phyloP scores from a whole-genome alignment of 2,888 invertebrate genomes.

The Gandaritis pyraliata region DNA sequence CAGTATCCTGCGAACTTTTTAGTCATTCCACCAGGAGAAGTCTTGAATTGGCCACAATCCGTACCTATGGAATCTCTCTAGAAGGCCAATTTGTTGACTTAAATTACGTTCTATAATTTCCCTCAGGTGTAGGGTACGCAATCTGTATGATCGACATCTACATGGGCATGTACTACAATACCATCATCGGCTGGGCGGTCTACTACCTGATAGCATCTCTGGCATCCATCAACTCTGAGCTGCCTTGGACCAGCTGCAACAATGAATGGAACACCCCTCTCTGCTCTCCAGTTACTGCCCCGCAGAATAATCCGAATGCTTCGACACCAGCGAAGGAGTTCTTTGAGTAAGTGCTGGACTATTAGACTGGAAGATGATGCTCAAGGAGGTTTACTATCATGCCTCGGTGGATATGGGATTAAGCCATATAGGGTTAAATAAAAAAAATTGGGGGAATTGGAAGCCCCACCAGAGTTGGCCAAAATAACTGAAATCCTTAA shows the following conservation, averaged over 20 bases:
- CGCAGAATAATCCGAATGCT: slow-evolving; percentile 80
- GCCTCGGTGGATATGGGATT: too few species aligned
- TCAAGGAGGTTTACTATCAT: too few species aligned
- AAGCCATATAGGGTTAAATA: too few species aligned
- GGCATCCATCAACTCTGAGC: slow-evolving; percentile 89
- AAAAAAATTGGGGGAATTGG: not conserved
- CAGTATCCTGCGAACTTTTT: too few species aligned
- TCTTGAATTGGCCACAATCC: too few species aligned
- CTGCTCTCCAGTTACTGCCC: slow-evolving; percentile 87
- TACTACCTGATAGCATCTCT: slow-evolving; percentile 95
- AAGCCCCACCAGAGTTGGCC: too few species aligned
- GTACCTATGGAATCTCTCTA: too few species aligned
- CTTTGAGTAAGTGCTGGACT: slow-evolving; percentile 88
- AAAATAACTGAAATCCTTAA: too few species aligned
- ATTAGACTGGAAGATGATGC: too few species aligned
- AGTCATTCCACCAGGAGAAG: too few species aligned
- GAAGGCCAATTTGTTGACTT: too few species aligned
- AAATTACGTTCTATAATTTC: not conserved
- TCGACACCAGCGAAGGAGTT: slow-evolving; percentile 94
- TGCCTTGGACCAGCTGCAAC: slow-evolving; percentile 95
- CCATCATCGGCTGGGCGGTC: slow-evolving; percentile 98
- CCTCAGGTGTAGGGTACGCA: slow-evolving; percentile 96
- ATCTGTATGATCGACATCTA: slow-evolving; percentile 98
- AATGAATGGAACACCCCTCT: slow-evolving; percentile 94
- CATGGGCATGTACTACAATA: slow-evolving; percentile 98